A percentile compares a stretch with the other conserved stretches of the same genome.
phyloP scores from a whole-genome alignment of 2,113 vertebrate genomes.

The Phoxinus phoxinus region DNA sequence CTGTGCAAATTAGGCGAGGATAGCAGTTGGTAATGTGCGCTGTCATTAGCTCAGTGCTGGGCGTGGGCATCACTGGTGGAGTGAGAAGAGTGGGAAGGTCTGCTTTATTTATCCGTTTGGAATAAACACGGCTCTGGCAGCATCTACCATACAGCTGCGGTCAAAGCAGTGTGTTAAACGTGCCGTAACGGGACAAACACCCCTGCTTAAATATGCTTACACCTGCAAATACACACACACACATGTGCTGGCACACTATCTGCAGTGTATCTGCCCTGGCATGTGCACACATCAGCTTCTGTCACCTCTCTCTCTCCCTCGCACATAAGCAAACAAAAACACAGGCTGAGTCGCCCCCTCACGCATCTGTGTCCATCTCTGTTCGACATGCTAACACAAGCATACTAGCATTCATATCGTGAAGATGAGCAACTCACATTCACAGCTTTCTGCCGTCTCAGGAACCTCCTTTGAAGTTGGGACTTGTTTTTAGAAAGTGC shows the following conservation, averaged over 20 bases:
- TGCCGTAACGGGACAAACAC: conserved; percentile 10
- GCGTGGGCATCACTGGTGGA: background rate
- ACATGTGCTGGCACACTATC: conserved; percentile 1
- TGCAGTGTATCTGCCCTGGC: background rate
- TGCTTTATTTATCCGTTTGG: conserved; percentile 14
- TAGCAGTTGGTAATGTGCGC: background rate
- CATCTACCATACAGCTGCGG: background rate
- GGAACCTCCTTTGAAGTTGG: background rate
- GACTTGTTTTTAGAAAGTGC: background rate
- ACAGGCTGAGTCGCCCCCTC: conserved; percentile 39
- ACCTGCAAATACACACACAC: background rate
- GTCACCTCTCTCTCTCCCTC: conserved; percentile 19
- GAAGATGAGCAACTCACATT: background rate
- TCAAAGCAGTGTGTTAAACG: background rate
- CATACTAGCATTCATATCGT: background rate
- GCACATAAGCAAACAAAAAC: conserved; percentile 47
- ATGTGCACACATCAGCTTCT: background rate
- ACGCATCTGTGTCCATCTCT: conserved; percentile 20
- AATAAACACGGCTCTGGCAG: background rate
- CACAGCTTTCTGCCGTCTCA: background rate
- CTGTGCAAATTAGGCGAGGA: conserved; percentile 29
- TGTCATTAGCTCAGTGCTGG: conserved; percentile 7
- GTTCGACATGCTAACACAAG: background rate
- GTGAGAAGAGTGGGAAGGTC: background rate
- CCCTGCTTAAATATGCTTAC: conserved; percentile 21